These are phyloP conservation scores for Megaceryle alcyon DNA, from an alignment of 2,797 vertebrate genomes.

Conservation along the genomic window DNA sequence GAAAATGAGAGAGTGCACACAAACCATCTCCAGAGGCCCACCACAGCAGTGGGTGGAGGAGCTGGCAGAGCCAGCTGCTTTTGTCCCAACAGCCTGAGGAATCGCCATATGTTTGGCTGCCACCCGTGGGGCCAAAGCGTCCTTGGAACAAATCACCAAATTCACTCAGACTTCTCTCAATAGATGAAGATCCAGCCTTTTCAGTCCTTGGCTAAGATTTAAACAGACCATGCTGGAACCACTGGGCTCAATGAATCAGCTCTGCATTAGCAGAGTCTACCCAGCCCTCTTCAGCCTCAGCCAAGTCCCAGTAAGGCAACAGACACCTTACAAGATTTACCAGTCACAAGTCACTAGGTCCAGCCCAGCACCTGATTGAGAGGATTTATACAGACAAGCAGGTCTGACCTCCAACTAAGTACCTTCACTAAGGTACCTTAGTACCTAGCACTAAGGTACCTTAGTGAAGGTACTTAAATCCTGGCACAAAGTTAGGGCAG, in stretches of 20 bases:
- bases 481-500: background rate
- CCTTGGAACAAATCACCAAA: conserved; percentile 5
- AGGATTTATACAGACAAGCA: background rate
- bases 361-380: background rate
- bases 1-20: background rate
- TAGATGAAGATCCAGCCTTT: background rate
- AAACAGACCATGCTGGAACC: background rate
- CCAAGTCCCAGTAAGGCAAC: rapidly evolving
- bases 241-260: background rate
- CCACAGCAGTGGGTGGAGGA: background rate
- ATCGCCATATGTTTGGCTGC: conserved; percentile 49
- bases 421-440: too few relatives aligned
- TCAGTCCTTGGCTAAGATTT: background rate
- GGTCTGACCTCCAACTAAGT: background rate
- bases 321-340: background rate
- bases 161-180: background rate
- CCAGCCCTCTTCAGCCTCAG: background rate
- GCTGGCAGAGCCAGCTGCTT: background rate
- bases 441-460: too few relatives aligned
- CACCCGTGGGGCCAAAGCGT: background rate
- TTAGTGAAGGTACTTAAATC: background rate
- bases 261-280: background rate
- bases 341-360: background rate
- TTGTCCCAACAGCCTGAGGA: background rate
- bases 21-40: background rate